phyloP scores from a whole-genome alignment of 2,113 vertebrate genomes.

The Ascaphus truei region DNA sequence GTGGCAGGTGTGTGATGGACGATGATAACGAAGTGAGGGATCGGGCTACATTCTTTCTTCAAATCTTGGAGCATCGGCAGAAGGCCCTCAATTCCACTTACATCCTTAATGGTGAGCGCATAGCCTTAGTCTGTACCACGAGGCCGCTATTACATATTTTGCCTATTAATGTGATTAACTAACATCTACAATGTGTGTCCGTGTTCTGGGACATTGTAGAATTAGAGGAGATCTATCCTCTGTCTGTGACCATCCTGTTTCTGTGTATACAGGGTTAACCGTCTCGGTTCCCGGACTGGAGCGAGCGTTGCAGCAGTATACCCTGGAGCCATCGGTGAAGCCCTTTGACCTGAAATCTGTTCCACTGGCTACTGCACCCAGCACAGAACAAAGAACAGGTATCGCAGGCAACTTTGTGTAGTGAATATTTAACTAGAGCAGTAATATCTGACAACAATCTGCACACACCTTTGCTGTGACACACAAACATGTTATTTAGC shows the following conservation, averaged over 20 bases:
- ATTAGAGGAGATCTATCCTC: no score
- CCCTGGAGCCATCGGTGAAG: slow-evolving; percentile 71
- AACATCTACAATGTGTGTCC: no score
- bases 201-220: no score
- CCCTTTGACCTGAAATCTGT: slow-evolving; percentile 77
- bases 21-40: slow-evolving; percentile 76
- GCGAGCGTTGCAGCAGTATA: slow-evolving; percentile 71
- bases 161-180: no score
- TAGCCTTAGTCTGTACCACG: no score
- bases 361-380: slow-evolving; percentile 66
- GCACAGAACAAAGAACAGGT: slow-evolving; percentile 68
- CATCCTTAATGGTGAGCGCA: slow-evolving; percentile 71
- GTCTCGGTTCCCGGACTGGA: slow-evolving; percentile 76
- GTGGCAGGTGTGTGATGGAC: slow-evolving; percentile 72
- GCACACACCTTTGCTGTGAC: no score
- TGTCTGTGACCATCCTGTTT: no score
- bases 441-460: no score
- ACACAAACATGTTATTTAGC: no score
- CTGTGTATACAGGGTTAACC: slow-evolving; percentile 53
- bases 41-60: slow-evolving; percentile 73
- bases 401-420: no score
- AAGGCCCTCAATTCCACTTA: slow-evolving; percentile 73
- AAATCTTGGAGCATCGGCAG: slow-evolving; percentile 71
- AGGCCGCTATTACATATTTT: no score
- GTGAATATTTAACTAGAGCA: no score